Percentiles rank a stretch among this genome's conserved stretches.
These are phyloP conservation scores for Megaustenia siamemsis DNA, from an alignment of 2,888 invertebrate species.

Conservation along the genomic window DNA sequence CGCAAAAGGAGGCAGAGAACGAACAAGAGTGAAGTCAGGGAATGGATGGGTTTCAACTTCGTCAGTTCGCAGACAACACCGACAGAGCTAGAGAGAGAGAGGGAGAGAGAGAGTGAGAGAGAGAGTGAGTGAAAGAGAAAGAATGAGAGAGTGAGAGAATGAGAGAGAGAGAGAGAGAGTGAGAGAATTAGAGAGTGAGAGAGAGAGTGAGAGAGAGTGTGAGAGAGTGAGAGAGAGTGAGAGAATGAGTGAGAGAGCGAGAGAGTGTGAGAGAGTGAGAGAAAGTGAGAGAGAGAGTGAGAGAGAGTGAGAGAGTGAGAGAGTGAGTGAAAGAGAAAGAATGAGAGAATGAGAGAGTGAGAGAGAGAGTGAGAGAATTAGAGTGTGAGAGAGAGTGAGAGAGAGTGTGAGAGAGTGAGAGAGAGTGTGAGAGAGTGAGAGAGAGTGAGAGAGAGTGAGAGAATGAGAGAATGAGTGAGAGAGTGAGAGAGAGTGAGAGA, in stretches of 20 bases:
- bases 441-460: not conserved
- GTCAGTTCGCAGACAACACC: too few species aligned
- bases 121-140: not conserved
- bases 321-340: not conserved
- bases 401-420: not conserved
- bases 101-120: not conserved
- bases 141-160: not conserved
- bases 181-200: not conserved
- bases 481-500: too few species aligned
- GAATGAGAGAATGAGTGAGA: too few species aligned
- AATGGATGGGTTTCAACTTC: too few species aligned
- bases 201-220: too few species aligned
- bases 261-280: not conserved
- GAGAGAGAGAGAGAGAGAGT: not conserved
- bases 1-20: too few species aligned
- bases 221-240: not conserved
- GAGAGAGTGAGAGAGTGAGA: not conserved
- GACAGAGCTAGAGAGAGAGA: not conserved
- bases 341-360: conserved; percentile 5
- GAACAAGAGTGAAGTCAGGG: too few species aligned
- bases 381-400: too few species aligned
- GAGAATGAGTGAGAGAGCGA: not conserved
- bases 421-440: not conserved
- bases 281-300: not conserved
- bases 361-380: not conserved